Conservation (phyloP, 2,888 invertebrate species). For the Octonoba sinensis region DNA sequence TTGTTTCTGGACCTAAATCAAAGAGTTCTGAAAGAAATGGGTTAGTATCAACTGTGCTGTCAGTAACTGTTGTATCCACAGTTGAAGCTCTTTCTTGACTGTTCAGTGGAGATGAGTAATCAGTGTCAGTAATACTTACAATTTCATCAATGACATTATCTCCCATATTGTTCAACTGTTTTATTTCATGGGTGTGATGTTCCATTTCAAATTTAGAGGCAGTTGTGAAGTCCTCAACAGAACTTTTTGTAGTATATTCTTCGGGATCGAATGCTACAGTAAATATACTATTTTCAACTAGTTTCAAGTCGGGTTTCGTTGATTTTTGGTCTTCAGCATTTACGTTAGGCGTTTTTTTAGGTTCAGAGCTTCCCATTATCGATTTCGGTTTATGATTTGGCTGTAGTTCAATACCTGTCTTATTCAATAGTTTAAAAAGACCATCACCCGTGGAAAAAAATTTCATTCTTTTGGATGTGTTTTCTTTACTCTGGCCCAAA, state of each 20-base stretch:
- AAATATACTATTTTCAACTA: not conserved
- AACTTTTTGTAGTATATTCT: not conserved
- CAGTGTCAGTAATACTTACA: too few relatives aligned
- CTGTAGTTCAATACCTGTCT: slow-evolving; percentile 5
- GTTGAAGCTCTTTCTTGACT: too few relatives aligned
- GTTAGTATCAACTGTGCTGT: too few relatives aligned
- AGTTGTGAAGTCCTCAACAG: not conserved
- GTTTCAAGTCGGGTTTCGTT: not conserved
- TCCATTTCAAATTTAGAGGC: too few relatives aligned
- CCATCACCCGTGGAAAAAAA: slow-evolving; percentile 17
- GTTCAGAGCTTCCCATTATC: not conserved
- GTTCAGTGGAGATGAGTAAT: too few relatives aligned
- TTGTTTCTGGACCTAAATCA: too few relatives aligned
- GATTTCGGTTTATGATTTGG: not conserved
- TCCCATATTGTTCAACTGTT: too few relatives aligned
- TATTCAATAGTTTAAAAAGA: slow-evolving; percentile 23
- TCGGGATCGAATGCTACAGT: not conserved
- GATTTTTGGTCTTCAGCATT: not conserved
- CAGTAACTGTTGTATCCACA: too few relatives aligned
- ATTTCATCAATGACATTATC: too few relatives aligned
- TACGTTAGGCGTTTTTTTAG: not conserved
- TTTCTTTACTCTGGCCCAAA: not conserved
- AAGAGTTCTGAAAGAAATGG: too few relatives aligned
- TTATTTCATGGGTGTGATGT: too few relatives aligned
- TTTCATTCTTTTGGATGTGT: not conserved